These are phyloP conservation scores for Ceramica pisi DNA, from an alignment of 2,888 invertebrate species.

Conservation along the genomic window DNA sequence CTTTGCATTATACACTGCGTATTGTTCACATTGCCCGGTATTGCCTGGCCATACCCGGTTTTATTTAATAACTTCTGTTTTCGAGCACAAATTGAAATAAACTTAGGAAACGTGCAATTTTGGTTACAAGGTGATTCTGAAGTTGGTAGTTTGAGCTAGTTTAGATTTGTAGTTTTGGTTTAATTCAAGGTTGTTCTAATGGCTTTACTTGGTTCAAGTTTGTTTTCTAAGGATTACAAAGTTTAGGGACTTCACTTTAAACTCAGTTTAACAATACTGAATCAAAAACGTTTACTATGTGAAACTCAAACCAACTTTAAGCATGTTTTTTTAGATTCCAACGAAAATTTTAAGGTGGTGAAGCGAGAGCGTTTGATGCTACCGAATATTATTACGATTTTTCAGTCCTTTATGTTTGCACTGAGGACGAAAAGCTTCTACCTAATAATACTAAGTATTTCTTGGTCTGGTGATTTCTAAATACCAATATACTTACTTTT, in stretches of 20 bases:
- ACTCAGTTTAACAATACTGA: not conserved
- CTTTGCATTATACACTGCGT: conserved; percentile 62
- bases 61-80: conserved; percentile 53
- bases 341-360: not conserved
- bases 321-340: not conserved
- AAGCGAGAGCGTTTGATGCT: not conserved
- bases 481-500: too few relatives aligned
- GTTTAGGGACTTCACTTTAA: not conserved
- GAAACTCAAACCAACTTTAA: too few relatives aligned
- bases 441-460: too few relatives aligned
- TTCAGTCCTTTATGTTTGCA: not conserved
- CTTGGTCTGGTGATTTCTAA: not conserved
- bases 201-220: conserved; percentile 3
- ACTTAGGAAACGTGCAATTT: conserved; percentile 1
- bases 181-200: not conserved
- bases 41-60: conserved; percentile 43
- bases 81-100: conserved; percentile 54
- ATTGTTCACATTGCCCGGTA: conserved; percentile 51
- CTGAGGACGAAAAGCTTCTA: not conserved
- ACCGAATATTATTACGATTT: not conserved
- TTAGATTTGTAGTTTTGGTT: conserved; percentile 17
- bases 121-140: not conserved
- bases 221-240: not conserved
- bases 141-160: conserved; percentile 10
- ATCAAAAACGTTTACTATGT: not conserved